Percentiles rank a stretch among this genome's conserved stretches.
phyloP scores from a whole-genome alignment of 2,888 invertebrate genomes.

The Pollenia amentaria region DNA sequence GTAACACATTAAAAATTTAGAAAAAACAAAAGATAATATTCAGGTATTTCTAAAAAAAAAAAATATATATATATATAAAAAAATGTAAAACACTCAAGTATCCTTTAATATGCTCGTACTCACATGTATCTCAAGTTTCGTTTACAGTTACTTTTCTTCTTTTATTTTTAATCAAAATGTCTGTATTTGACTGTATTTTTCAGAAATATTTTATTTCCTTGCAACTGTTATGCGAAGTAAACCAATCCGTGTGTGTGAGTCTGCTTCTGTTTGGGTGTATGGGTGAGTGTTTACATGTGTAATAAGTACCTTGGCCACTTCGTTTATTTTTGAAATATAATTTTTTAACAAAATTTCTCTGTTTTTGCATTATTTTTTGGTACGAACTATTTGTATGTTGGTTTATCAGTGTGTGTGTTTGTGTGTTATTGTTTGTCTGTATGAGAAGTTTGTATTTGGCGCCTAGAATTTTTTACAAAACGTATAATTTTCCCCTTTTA shows the following conservation, averaged over 20 bases:
- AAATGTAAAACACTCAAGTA: conserved; percentile 44
- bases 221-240: not conserved
- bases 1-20: conserved; percentile 37
- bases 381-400: conserved; percentile 13
- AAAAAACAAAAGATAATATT: conserved; percentile 15
- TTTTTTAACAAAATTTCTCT: conserved; percentile 15
- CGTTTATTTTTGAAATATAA: conserved; percentile 48
- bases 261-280: not conserved
- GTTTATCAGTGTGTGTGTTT: not conserved
- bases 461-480: conserved; percentile 67
- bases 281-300: conserved; percentile 34
- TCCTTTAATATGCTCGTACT: conserved; percentile 9
- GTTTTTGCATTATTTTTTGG: conserved; percentile 16
- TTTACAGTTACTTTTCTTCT: conserved; percentile 5
- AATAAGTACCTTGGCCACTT: conserved; percentile 60
- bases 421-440: conserved; percentile 29
- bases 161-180: conserved; percentile 38
- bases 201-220: conserved; percentile 40
- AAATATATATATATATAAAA: not conserved
- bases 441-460: conserved; percentile 70
- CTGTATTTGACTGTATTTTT: conserved; percentile 52
- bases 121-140: conserved; percentile 14
- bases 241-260: not conserved
- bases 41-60: conserved; percentile 33
- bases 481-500: conserved; percentile 55